Percentiles rank a stretch among this genome's conserved stretches.
Conservation (phyloP, 2,113 vertebrate genomes). For the Tyrannus savana region DNA sequence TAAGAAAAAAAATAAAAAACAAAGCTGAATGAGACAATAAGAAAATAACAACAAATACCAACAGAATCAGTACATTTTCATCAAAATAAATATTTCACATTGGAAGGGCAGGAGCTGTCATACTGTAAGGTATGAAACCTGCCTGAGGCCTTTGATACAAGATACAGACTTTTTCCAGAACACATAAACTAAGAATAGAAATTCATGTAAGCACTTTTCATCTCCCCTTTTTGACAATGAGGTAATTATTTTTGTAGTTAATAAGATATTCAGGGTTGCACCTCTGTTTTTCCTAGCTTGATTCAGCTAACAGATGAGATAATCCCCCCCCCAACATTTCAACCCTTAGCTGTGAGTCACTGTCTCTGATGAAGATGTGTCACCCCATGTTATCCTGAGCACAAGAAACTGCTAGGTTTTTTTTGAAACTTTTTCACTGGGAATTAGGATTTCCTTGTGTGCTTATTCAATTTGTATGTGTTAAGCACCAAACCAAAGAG, state of each 20-base stretch:
- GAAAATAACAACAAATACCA: not conserved
- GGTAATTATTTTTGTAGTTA: conserved; percentile 52
- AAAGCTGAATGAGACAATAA: not conserved
- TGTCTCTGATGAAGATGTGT: conserved; percentile 26
- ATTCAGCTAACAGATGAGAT: conserved; percentile 31
- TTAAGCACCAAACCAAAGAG: not conserved
- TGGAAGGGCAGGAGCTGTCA: not conserved
- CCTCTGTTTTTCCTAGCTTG: not conserved
- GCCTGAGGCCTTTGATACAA: not conserved
- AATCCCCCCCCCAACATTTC: not conserved
- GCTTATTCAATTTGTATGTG: not conserved
- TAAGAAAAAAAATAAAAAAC: not conserved
- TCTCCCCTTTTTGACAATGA: conserved; percentile 8
- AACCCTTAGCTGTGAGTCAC: conserved; percentile 16
- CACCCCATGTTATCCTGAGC: not conserved
- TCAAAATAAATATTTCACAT: not conserved
- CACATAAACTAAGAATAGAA: not conserved
- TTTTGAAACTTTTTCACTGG: not conserved
- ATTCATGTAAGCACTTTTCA: conserved; percentile 34
- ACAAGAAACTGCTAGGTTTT: not conserved
- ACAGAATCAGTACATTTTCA: not conserved
- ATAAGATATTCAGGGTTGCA: not conserved
- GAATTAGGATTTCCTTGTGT: conserved; percentile 6
- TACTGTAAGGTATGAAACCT: not conserved
- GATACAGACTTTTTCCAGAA: not conserved